phyloP scores from a whole-genome alignment of 2,888 invertebrate species.

The Panzeria rudis region DNA sequence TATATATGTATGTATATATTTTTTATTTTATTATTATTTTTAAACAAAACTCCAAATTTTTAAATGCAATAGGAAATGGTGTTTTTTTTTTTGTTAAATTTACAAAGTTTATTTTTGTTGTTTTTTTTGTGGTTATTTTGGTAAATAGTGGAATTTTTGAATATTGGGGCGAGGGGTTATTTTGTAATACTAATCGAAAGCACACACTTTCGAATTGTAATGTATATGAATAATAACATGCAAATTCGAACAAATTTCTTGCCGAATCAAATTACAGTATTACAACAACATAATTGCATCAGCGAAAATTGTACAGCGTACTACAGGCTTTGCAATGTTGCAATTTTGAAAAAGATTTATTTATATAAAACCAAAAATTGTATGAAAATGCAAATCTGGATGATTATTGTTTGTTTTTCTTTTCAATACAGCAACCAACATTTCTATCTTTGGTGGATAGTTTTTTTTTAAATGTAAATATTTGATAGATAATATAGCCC shows the following conservation, averaged over 20 bases:
- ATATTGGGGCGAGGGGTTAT: background rate
- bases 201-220: too few species aligned
- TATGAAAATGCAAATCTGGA: slow-evolving; percentile 60
- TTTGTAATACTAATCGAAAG: too few species aligned
- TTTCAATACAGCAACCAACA: slow-evolving; percentile 37
- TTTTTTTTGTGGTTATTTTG: background rate
- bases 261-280: background rate
- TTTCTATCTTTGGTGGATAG: slow-evolving; percentile 23
- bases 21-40: slow-evolving; percentile 15
- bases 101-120: slow-evolving; percentile 42
- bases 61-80: slow-evolving; percentile 38
- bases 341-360: slow-evolving; percentile 6
- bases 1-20: slow-evolving; percentile 27
- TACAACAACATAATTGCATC: background rate
- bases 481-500: slow-evolving; percentile 71
- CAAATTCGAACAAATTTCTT: too few species aligned
- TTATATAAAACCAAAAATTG: slow-evolving; percentile 23
- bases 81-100: slow-evolving; percentile 36
- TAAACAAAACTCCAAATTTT: slow-evolving; percentile 18
- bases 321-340: background rate
- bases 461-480: slow-evolving; percentile 69
- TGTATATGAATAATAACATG: too few species aligned
- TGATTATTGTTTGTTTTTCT: slow-evolving; percentile 12
- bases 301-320: background rate
- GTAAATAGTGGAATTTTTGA: background rate